Conservation (phyloP, 2,797 vertebrate species). For the Danio kyathit region DNA sequence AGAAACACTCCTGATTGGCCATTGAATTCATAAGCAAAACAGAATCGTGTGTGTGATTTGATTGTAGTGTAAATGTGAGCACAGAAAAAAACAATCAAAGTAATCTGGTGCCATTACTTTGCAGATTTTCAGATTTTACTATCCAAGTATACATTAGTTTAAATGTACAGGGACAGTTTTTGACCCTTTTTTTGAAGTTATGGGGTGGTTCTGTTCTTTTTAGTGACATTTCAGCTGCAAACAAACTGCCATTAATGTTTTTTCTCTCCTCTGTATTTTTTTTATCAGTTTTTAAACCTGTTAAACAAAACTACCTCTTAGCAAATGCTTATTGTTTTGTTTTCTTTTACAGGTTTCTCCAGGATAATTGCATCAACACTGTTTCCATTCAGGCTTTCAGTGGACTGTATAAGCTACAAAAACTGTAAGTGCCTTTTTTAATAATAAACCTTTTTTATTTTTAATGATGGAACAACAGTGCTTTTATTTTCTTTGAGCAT, state of each 20-base stretch:
- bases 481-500: neutral
- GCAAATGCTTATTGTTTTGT: neutral
- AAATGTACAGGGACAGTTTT: no score
- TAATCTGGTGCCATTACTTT: no score
- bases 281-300: neutral
- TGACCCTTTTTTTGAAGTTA: no score
- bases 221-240: neutral
- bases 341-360: conserved; percentile 68
- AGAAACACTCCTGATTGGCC: neutral
- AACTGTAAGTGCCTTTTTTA: conserved; percentile 68
- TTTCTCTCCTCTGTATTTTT: no score
- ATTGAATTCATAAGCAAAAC: no score
- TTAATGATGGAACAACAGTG: neutral
- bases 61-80: no score
- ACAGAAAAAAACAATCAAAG: no score
- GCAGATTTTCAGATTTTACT: no score
- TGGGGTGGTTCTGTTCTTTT: no score
- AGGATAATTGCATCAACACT: conserved; percentile 71
- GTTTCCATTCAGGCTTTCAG: conserved; percentile 71
- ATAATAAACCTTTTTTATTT: no score
- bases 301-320: neutral
- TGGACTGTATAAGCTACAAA: conserved; percentile 71
- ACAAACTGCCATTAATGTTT: neutral
- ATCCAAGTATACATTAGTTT: no score
- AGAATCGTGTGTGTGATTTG: no score